Base-by-base conservation (phyloP, 2,888 invertebrate genomes). In the Perizoma flavofasciatum region DNA sequence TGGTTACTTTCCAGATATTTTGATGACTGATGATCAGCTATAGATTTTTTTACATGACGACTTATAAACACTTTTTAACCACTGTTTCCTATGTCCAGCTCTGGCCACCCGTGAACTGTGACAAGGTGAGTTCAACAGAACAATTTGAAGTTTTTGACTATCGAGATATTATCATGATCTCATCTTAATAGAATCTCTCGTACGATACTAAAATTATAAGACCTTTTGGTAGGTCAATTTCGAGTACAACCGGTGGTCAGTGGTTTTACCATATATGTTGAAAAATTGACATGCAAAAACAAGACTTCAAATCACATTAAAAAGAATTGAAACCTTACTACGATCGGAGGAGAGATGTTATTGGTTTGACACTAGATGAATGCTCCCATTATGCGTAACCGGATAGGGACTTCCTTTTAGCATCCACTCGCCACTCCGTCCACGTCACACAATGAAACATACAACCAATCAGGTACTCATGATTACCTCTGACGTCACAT, bases 81-180 rank as follows among this genome's bases (percentile, higher is more conserved):
- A 37, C 11, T 22, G 4, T 0, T 11, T 3, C 6, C 7, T 44
- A 5, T 10, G 11, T 44, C 11, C 59, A 40, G 6, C 50, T 33
- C 63, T 63, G 66, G 6, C 4, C 34, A 11, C 35, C 33, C 40
- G 40, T 70, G 65, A 56, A 68, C 58, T 67, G 62, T 61, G 68
- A 70, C 78, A 81, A 82, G 78, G 77, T 57, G 60, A 50, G 56
- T 63, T 61, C 55, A 55, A 63, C 57, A 33, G 71, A 75, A 73
- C 73, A 71, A 72, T 73, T 74, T 72, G 59, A 63, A 77, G 77
- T 75, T 74, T 78, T 77, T 77, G 77, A 72, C 69, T 67, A 67
- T 66, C 70, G 62, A 55, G 59, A 63, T 70, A 75, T 72, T 74
- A 68, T 73, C 69, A 69, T 79, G 79, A 81, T 78, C 73, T 81